Evolutionary conservation across 2,888 invertebrate species (phyloP), one percentile per base, ranked within the genome.

Genomic region (Corbicula japonica): DNA sequence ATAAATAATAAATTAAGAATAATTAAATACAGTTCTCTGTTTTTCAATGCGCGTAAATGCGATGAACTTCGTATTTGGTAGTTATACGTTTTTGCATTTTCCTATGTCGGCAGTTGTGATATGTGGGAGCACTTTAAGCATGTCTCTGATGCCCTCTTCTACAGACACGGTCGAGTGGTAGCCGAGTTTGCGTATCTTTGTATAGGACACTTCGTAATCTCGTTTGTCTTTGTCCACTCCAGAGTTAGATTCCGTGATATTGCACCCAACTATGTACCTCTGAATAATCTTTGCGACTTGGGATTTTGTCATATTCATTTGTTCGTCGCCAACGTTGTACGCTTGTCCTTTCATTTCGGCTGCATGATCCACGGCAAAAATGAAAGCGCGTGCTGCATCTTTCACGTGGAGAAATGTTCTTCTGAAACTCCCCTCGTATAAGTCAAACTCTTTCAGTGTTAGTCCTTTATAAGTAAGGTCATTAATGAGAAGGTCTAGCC

Each of bases 191-290:
- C 87, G 74, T 21, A 93, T 92, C 63, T 91, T 91, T 23, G 85
- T 86, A 76, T 93, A 93, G 0, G 92, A 92, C 4, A 93, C 93
- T 66, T 91, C 92, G 70, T 93, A 93, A 80, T 93, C 91, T n/a
- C 93, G 66, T 76, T 93, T 93, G 75, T 93, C 93, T 73, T 90
- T 90, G 76, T 93, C 93, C 61, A 91, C 90, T 0, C 93, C 93
- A 0, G 84, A 74, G 28, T 82, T 83, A 5, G 91, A 90, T 50
- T 87, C 86, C 6, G 85, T 86, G 28, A 92, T 91, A 3, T 80
- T 80, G 71, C 92, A 92, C 2, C 80, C 83, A 2, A 91, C 89
- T 4, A 93, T 88, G 8, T 86, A 76, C 10, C 80, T 76, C 78
- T 91, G 89, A 58, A 93, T 93, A 8, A 86, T 76, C 46, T 76